Percentiles rank a stretch among this genome's conserved stretches.
Evolutionary conservation across 2,113 vertebrate species (phyloP).

Genomic region (Nestor notabilis): DNA sequence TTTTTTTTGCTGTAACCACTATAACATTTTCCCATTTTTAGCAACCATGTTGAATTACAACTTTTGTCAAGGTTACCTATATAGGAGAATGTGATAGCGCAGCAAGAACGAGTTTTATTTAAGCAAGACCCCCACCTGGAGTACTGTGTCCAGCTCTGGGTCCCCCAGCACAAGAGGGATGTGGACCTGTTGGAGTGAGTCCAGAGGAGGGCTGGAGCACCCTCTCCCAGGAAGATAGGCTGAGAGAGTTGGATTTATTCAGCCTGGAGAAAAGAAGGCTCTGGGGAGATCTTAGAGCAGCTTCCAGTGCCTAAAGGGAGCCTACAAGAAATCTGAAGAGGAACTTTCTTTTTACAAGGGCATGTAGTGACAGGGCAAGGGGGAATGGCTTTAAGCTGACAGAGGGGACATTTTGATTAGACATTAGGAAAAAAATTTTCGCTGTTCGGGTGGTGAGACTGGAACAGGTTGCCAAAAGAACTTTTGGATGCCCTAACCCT

Average conservation of each 20-base stretch:
- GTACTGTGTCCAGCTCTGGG: neutral
- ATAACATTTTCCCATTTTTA: neutral
- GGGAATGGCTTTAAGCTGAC: neutral
- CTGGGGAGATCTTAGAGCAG: neutral
- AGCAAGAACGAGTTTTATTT: neutral
- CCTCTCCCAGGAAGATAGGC: neutral
- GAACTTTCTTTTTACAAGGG: neutral
- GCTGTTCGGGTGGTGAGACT: neutral
- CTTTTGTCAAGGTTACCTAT: neutral
- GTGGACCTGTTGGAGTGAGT: neutral
- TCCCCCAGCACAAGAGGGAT: neutral
- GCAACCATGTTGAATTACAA: neutral
- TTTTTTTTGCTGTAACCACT: neutral
- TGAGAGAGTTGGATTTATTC: neutral
- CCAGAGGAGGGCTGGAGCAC: neutral
- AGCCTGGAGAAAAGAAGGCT: neutral
- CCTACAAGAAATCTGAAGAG: neutral
- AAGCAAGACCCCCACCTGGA: neutral
- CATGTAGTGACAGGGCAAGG: neutral
- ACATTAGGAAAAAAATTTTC: neutral
- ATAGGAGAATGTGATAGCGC: neutral
- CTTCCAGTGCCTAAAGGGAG: neutral
- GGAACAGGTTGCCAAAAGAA: neutral
- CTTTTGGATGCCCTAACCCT: neutral
- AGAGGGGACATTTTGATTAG: neutral